Conservation (phyloP, 2,113 vertebrate species). For the Sceloporus tristichus region DNA sequence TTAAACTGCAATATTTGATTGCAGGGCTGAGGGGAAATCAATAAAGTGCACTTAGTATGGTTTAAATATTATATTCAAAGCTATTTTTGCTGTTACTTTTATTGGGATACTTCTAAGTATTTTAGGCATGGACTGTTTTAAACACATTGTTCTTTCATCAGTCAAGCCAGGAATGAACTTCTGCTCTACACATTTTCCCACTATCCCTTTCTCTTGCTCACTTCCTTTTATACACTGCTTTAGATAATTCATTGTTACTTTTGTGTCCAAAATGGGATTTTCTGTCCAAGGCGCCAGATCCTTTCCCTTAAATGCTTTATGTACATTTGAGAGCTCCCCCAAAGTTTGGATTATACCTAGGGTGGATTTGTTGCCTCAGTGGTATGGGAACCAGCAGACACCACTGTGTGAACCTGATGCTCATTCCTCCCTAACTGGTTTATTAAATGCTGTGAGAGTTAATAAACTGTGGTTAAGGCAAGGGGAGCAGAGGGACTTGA, state of each 20-base stretch:
- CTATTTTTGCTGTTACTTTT: neutral
- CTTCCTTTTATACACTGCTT: no score
- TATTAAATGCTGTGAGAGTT: neutral
- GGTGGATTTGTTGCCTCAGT: no score
- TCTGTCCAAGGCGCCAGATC: neutral
- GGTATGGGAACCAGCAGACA: neutral
- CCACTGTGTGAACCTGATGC: neutral
- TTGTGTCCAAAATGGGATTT: no score
- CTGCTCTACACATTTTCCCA: neutral
- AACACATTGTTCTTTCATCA: neutral
- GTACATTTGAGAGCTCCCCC: no score
- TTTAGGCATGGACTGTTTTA: neutral
- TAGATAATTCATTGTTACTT: neutral
- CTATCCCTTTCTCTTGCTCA: neutral
- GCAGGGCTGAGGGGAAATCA: neutral
- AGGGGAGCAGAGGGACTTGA: no score
- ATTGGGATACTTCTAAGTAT: neutral
- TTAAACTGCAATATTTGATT: neutral
- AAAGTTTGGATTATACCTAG: no score
- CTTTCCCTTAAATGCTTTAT: no score
- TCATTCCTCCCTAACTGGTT: neutral
- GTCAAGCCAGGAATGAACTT: neutral
- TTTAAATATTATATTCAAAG: neutral
- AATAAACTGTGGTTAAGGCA: neutral
- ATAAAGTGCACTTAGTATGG: neutral